Conservation (phyloP, 2,888 invertebrate species). For the Drosophila pullipes region DNA sequence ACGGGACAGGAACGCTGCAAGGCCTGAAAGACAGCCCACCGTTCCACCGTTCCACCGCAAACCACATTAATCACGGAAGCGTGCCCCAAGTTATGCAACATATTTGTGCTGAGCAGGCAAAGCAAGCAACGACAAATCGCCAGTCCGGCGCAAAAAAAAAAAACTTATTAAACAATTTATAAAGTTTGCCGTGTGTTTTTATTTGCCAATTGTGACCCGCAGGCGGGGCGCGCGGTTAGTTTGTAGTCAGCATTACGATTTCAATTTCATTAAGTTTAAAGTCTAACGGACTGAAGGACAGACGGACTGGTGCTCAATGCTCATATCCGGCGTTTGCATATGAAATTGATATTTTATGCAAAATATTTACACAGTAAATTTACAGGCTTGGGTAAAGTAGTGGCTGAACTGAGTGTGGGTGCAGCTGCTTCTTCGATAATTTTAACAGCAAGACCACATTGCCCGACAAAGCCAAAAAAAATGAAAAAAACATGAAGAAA, state of each 20-base stretch:
- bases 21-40: constrained; percentile 21
- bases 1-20: constrained; percentile 14
- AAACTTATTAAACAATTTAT: constrained; percentile 72
- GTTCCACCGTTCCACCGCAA: constrained; percentile 10
- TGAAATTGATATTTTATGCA: constrained; percentile 82
- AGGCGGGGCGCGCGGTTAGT: neutral
- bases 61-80: constrained; percentile 52
- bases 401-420: neutral
- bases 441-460: constrained; percentile 43
- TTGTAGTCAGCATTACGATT: constrained; percentile 38
- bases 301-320: constrained; percentile 39
- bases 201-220: constrained; percentile 4
- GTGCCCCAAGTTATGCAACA: constrained; percentile 43
- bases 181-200: constrained; percentile 51
- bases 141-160: constrained; percentile 9
- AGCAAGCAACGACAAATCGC: constrained; percentile 37
- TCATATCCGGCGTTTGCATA: constrained; percentile 65
- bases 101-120: constrained; percentile 5
- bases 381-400: neutral
- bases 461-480: neutral
- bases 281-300: constrained; percentile 18
- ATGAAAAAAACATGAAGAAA: neutral
- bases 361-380: constrained; percentile 61
- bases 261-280: constrained; percentile 71
- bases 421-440: constrained; percentile 64